Evolutionary conservation across 2,113 vertebrate genomes (phyloP), one percentile per base, ranked within the genome.

Genomic region (Sinocyclocheilus grahami): DNA sequence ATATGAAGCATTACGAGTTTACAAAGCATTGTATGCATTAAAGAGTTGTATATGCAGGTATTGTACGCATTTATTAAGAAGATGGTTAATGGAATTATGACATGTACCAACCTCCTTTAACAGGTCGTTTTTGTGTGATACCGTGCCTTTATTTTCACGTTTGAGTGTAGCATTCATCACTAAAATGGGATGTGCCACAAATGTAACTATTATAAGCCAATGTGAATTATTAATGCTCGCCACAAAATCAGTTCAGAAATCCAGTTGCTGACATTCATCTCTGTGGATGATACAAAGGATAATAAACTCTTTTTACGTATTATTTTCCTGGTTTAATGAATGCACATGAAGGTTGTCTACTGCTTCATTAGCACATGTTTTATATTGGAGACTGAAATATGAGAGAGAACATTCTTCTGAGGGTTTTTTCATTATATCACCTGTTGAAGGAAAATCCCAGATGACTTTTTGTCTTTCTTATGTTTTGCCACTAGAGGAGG

Each of bases 1-100:
- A 85, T 84, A 69, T 60, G 14, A 72, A 74, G 30, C 48, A 72
- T 69, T 77, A n/a, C 11, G 3, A 55, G 72, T 87, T 83, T 87
- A 83, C 80, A 87, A 67, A 78, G 30, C 72, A 24, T 6, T 10
- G 78, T 27, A 63, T 81, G 37, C 78, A 81, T 81, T 81, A 63
- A 81, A 14, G 71, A 67, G 24, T 30, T 30, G 14, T 55, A 9
- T 33, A 58, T 55, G 76, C 76, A 30, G 76, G 51, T 55, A 16
- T 48, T 51, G n/a, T 76, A 74, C 10, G 7, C 46, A 27, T 5
- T 39, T 39, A 39, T 7, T 42, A 42, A 20, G n/a, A 65, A 2
- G 22, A 16, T 22, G 62, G 3, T 12, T 51, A 30, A 51, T 67
- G 65, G 22, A 65, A 10, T 24, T 20, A 55, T 58, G 24, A 33